Percentiles rank a stretch among this genome's conserved stretches.
phyloP scores from a whole-genome alignment of 2,888 invertebrate genomes.

The Leptothorax acervorum region DNA sequence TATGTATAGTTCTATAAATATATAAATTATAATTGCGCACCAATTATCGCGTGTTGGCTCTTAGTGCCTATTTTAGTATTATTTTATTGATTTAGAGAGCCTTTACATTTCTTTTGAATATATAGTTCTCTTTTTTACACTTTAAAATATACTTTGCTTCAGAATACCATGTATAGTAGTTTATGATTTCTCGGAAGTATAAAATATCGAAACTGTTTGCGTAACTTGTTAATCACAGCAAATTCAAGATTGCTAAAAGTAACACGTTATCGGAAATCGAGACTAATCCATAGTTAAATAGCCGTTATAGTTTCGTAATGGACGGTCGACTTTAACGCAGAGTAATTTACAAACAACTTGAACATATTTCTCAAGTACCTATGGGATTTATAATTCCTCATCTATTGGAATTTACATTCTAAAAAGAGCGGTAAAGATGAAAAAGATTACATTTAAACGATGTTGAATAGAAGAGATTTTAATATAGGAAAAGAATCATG shows the following conservation, averaged over 20 bases:
- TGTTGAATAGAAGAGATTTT: constrained; percentile 32
- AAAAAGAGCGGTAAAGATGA: not conserved
- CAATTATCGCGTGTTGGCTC: too few relatives aligned
- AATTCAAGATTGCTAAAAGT: constrained; percentile 9
- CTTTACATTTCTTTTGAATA: not conserved
- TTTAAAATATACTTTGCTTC: not conserved
- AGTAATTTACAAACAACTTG: not conserved
- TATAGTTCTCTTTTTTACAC: not conserved
- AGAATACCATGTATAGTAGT: not conserved
- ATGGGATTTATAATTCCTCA: constrained; percentile 5
- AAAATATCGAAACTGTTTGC: constrained; percentile 19
- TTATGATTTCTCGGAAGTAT: constrained; percentile 21
- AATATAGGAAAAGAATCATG: constrained; percentile 44
- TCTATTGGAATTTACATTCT: constrained; percentile 16
- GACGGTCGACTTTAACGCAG: constrained; percentile 18
- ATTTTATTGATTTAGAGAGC: too few relatives aligned
- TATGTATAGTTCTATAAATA: too few relatives aligned
- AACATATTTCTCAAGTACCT: constrained; percentile 6
- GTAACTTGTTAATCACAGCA: constrained; percentile 9
- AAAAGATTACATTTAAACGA: not conserved
- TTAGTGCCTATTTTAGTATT: too few relatives aligned
- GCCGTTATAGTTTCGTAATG: not conserved
- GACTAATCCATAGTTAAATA: constrained; percentile 38
- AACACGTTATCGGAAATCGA: constrained; percentile 25
- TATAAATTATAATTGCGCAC: too few relatives aligned